Evolutionary conservation across 2,797 vertebrate species (phyloP), one percentile per base, ranked within the genome.

Genomic region (Hoplostethus atlanticus): DNA sequence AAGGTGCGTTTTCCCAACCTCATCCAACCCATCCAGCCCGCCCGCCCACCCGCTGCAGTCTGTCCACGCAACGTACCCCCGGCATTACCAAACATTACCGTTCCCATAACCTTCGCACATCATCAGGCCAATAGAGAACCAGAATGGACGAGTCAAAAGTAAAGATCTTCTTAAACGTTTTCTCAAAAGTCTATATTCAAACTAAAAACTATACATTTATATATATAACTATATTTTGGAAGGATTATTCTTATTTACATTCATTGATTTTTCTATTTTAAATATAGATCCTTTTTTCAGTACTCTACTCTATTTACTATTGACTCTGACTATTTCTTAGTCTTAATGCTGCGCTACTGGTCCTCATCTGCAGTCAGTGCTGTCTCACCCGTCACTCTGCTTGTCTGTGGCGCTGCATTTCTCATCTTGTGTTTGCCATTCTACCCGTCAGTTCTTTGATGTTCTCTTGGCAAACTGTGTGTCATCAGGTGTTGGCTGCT

Each of bases 1-100:
- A 95, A 95, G 95, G 94, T 95, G 94, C 94, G 95, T 95, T 93
- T 78, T 21, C 80, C 87, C 83, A 89, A 82, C 87, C 87, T 90
- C 93, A 93, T 93, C 90, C 47, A 90, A 21, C 80, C 89, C 93
- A 92, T 93, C 91, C 84, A 92, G 87, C 89, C 90, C 87, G 80
- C 82, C 82, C 82, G 83, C 86, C 82, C 82, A 81, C 86, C 83
- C 88, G 72, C 92, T 90, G 89, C 81, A 87, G 90, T 92, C 84
- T 92, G 89, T 88, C 87, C 78, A 80, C 66, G 80, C 88, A 84
- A 76, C 80, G 83, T 88, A 52, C 81, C 86, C 80, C 80, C 68
- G 52, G 83, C 91, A 91, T 92, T 78, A 76, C 76, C 87, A 84
- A 76, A 88, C 91, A 88, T 91, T 87, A 84, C 87, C 85, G 69